Evolutionary conservation across 1,140 invertebrate genomes (phyloP).

Genomic region (Leptinotarsa defecta): DNA sequence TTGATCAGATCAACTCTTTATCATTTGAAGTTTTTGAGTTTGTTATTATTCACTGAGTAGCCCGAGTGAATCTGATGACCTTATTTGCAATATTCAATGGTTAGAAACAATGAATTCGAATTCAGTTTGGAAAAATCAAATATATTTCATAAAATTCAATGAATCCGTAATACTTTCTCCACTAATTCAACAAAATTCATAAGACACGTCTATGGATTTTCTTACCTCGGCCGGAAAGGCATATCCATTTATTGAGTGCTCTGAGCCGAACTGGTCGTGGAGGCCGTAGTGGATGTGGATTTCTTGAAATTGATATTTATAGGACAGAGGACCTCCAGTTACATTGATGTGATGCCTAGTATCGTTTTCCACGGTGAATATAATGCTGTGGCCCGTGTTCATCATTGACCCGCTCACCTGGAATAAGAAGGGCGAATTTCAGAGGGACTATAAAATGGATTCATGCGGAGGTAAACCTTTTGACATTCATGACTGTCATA

Average conservation of each 20-base stretch:
- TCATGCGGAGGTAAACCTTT: too few species aligned
- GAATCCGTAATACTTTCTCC: too few species aligned
- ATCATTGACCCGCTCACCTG: constrained; percentile 84
- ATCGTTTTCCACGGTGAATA: constrained; percentile 87
- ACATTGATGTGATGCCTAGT: constrained; percentile 86
- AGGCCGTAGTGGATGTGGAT: constrained; percentile 88
- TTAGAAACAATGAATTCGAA: too few species aligned
- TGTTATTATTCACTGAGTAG: too few species aligned
- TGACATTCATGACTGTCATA: too few species aligned
- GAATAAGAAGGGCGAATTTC: constrained; percentile 30
- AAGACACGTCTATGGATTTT: constrained; percentile 12
- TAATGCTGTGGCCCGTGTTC: constrained; percentile 93
- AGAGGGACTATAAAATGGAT: not conserved
- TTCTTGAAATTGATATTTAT: constrained; percentile 93
- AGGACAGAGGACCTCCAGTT: constrained; percentile 90
- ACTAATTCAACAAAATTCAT: too few species aligned
- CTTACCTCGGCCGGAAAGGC: constrained; percentile 91
- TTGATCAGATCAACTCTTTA: too few species aligned
- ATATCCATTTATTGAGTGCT: constrained; percentile 89
- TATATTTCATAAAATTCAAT: too few species aligned
- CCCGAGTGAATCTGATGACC: too few species aligned
- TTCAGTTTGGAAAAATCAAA: too few species aligned
- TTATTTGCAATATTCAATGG: too few species aligned
- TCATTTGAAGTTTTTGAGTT: too few species aligned
- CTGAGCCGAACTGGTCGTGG: constrained; percentile 84